Percentiles rank a stretch among this genome's conserved stretches.
Conservation (phyloP, 2,113 vertebrate species). For the Notarius quadriscutis region DNA sequence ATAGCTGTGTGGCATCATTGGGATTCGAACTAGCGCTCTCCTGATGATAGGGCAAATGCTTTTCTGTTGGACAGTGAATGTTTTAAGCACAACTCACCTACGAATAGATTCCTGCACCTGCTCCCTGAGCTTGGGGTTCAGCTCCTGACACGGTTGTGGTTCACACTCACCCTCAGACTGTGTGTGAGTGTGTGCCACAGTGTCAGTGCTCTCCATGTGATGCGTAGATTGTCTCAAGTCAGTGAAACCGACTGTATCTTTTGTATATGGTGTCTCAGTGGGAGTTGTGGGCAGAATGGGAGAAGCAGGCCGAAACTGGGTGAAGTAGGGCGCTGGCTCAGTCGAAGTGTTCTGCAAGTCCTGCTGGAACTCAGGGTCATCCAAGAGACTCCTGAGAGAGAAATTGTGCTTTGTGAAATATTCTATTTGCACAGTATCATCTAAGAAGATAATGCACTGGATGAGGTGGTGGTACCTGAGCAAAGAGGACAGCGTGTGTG, state of each 20-base stretch:
- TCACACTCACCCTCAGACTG: conserved; percentile 14
- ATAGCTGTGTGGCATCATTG: too few species aligned
- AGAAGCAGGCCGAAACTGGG: conserved; percentile 64
- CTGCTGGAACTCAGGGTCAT: conserved; percentile 76
- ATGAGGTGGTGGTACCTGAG: conserved; percentile 75
- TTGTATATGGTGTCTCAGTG: not conserved
- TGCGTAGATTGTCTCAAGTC: conserved; percentile 4
- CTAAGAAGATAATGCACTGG: not conserved
- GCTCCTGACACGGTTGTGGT: conserved; percentile 12
- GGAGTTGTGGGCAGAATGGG: conserved; percentile 40
- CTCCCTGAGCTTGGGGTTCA: conserved; percentile 38
- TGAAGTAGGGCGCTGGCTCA: conserved; percentile 77
- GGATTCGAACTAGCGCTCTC: too few species aligned
- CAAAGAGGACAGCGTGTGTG: conserved; percentile 69
- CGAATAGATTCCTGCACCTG: conserved; percentile 64
- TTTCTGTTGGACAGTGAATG: not conserved
- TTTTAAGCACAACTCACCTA: conserved; percentile 62
- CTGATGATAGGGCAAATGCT: too few species aligned
- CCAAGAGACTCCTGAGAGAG: conserved; percentile 76
- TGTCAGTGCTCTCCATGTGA: conserved; percentile 19
- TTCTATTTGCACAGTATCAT: not conserved
- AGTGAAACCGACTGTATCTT: not conserved
- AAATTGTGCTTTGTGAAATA: not conserved
- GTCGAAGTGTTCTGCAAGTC: conserved; percentile 60
- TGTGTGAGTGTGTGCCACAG: not conserved